A percentile compares a stretch with the other conserved stretches of the same genome.
Evolutionary conservation across 2,797 vertebrate species (phyloP).

Genomic region (Muscicapa comitata): DNA sequence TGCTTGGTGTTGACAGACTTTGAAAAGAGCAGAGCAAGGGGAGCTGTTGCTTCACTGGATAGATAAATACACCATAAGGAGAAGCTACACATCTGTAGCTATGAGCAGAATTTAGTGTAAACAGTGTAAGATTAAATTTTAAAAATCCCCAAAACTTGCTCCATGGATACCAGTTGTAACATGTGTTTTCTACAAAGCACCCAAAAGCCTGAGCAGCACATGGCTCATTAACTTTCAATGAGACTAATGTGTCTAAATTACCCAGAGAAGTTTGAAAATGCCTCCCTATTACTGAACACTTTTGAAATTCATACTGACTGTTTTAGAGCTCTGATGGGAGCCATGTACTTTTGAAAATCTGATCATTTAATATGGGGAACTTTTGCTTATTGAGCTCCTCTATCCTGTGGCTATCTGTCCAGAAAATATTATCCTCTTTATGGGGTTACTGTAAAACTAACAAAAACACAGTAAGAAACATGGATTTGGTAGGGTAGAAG

Average conservation of each 20-base stretch:
- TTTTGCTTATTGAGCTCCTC: not conserved
- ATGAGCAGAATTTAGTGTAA: not conserved
- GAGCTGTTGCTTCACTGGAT: not conserved
- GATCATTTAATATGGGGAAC: not conserved
- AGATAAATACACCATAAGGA: slow-evolving; percentile 22
- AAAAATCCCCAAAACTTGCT: not conserved
- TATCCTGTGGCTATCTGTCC: not conserved
- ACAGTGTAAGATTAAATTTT: not conserved
- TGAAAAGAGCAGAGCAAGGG: slow-evolving; percentile 28
- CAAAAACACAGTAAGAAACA: not conserved
- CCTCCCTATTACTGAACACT: not conserved
- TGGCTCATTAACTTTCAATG: slow-evolving; percentile 37
- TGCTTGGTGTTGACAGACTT: slow-evolving; percentile 54
- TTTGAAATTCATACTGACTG: slow-evolving; percentile 11
- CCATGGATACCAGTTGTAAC: not conserved
- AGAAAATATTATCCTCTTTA: not conserved
- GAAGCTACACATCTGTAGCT: slow-evolving; percentile 11
- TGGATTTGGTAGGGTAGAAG: not conserved
- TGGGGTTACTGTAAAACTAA: not conserved
- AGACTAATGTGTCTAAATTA: not conserved
- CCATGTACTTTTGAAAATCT: not conserved
- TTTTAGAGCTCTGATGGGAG: slow-evolving; percentile 5
- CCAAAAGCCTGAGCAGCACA: not conserved
- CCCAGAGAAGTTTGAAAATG: slow-evolving; percentile 6
- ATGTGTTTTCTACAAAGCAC: not conserved